A percentile compares a stretch with the other conserved stretches of the same genome.
Evolutionary conservation across 2,888 invertebrate species (phyloP).

Genomic region (Chymomyza procnemis): DNA sequence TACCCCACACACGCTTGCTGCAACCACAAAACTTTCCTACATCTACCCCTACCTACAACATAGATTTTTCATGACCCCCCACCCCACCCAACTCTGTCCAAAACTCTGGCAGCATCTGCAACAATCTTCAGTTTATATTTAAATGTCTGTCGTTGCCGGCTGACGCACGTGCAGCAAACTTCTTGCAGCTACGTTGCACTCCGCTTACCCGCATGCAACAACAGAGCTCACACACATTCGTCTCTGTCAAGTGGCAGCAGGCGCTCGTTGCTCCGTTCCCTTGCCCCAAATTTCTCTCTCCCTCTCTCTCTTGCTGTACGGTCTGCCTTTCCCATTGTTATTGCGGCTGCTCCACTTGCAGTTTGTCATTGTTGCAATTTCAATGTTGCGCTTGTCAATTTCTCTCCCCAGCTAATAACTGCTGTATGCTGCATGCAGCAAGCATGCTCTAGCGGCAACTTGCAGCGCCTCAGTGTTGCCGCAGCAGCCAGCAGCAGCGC

Average conservation of each 20-base stretch:
- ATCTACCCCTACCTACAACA: neutral
- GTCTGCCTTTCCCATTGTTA: neutral
- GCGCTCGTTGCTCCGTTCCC: conserved; percentile 7
- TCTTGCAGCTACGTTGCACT: neutral
- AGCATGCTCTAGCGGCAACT: neutral
- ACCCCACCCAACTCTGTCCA: conserved; percentile 7
- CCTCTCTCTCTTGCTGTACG: neutral
- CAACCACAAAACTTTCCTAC: conserved; percentile 1
- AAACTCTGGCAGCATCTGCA: conserved; percentile 60
- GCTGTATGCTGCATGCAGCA: neutral
- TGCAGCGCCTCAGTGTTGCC: neutral
- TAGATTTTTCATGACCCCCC: conserved; percentile 59
- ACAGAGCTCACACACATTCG: conserved; percentile 48
- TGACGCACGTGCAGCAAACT: conserved; percentile 64
- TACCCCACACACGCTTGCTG: too few species aligned
- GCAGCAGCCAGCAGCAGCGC: too few species aligned
- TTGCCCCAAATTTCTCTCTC: conserved; percentile 13
- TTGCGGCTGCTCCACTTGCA: conserved; percentile 27
- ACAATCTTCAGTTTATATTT: conserved; percentile 69
- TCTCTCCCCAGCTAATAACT: conserved; percentile 33
- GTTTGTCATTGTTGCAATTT: conserved; percentile 72
- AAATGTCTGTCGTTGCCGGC: conserved; percentile 57
- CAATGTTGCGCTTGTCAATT: conserved; percentile 72
- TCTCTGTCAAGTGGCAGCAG: conserved; percentile 64
- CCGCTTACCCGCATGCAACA: neutral